Conservation (phyloP, 2,888 invertebrate genomes). For the Chymomyza caudatula region DNA sequence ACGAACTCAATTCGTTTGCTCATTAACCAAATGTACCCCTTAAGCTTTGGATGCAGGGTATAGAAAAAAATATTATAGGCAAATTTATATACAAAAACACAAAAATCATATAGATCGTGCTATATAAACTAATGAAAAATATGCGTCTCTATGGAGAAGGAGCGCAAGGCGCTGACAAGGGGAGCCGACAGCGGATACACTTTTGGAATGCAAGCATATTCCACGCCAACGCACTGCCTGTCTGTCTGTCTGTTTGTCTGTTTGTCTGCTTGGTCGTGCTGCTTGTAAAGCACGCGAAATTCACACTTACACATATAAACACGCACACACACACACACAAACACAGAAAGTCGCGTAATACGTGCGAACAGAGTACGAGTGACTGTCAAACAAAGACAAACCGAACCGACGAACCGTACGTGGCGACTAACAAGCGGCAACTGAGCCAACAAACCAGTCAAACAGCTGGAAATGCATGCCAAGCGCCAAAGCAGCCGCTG, state of each 20-base stretch:
- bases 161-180: no score
- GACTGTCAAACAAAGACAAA: constrained; percentile 13
- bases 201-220: constrained; percentile 9
- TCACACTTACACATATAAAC: constrained; percentile 19
- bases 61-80: not conserved
- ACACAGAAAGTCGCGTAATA: constrained; percentile 7
- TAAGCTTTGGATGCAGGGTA: no score
- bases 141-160: not conserved
- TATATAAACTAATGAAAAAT: constrained; percentile 41
- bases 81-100: not conserved
- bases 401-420: constrained; percentile 58
- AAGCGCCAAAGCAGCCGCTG: constrained; percentile 27
- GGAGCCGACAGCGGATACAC: constrained; percentile 20
- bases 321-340: constrained; percentile 15
- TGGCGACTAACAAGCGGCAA: constrained; percentile 68
- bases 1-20: no score
- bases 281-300: constrained; percentile 5
- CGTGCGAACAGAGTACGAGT: constrained; percentile 4
- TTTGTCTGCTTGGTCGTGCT: constrained; percentile 16
- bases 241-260: not conserved
- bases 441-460: constrained; percentile 45
- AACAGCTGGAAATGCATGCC: constrained; percentile 21
- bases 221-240: not conserved
- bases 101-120: constrained; percentile 38
- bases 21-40: no score